These are phyloP conservation scores for Vulpes lagopus DNA, from an alignment of 2,113 vertebrate genomes.

Conservation along the genomic window DNA sequence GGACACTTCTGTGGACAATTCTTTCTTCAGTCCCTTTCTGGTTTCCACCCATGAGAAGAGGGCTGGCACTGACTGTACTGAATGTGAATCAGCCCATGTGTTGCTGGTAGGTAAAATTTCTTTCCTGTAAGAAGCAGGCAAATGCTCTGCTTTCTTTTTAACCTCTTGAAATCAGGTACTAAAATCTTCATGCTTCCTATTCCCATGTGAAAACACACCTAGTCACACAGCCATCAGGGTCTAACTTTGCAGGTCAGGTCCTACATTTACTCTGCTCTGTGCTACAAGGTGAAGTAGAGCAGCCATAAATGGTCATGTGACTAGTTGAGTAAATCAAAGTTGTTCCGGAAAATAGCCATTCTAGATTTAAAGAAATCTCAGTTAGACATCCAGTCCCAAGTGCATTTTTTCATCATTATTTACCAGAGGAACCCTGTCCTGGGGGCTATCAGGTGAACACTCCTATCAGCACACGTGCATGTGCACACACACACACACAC, in stretches of 20 bases:
- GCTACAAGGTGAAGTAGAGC: not conserved
- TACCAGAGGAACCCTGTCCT: not conserved
- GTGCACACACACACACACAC: no score
- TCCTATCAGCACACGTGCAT: not conserved
- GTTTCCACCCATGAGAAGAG: not conserved
- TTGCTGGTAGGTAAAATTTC: not conserved
- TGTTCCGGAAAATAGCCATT: not conserved
- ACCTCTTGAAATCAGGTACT: not conserved
- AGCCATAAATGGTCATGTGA: not conserved
- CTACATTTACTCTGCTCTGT: not conserved
- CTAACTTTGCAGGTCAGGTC: not conserved
- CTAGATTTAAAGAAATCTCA: not conserved
- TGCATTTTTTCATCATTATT: not conserved
- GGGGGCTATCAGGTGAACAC: not conserved
- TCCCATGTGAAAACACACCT: not conserved
- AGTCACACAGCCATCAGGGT: accelerated
- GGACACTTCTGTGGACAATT: not conserved
- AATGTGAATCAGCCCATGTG: not conserved
- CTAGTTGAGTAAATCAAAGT: not conserved
- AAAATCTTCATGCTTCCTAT: not conserved
- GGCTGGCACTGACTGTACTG: not conserved
- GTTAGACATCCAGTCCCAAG: not conserved
- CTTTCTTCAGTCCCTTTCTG: not conserved
- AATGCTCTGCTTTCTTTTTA: not conserved
- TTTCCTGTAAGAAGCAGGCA: not conserved